Base-by-base conservation (phyloP, 64 coral and sea anemone genomes). In the Dendrophyllia cribrosa region DNA sequence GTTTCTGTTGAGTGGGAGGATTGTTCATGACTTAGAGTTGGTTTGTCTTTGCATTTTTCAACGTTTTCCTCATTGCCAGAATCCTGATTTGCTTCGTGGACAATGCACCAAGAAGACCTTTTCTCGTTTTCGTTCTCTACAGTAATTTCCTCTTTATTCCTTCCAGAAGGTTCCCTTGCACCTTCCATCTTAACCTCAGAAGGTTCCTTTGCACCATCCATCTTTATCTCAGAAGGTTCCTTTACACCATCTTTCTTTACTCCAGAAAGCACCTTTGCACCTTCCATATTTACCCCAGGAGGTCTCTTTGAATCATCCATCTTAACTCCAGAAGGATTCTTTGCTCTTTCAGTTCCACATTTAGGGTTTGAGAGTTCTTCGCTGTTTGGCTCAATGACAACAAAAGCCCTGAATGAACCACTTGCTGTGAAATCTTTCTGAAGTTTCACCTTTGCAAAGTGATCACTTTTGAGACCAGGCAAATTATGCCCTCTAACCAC, bases 401-500 rank as follows among this genome's bases (percentile, higher is more conserved):
- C 60, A 84, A 84, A 84, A 45, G 61, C 8, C 20, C 50, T 49
- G 0, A 67, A 7, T 19, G 61, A 11, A 1, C 45, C 61, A 51
- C 14, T 22, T n/a, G 16, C 19, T 46, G 58, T 21, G 59, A 44
- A 6, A 84, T 84, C 10, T 43, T 51, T 84, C 10, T 84, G 16
- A 51, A 84, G 60, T 51, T 47, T 50, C 14, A 84, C 43, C 62
- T 44, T 51, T 1, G 19, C 43, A 48, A 84, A 51, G n/a, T 60
- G 19, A 6, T 84, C 61, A 48, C 43, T 84, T 84, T 83, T 83
- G 3, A 19, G 22, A 63, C 9, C 24, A 34, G 79, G 58, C 79
- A 64, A 45, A 9, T 58, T 20, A 65, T 82, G 58, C 2, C 79
- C 79, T 15, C 60, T 84, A n/a, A 84, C 61, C 45, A 84, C 80